Percentiles rank a stretch among this genome's conserved stretches.
These are phyloP conservation scores for Ellobium chinense DNA, from an alignment of 2,888 invertebrate species.

Conservation along the genomic window DNA sequence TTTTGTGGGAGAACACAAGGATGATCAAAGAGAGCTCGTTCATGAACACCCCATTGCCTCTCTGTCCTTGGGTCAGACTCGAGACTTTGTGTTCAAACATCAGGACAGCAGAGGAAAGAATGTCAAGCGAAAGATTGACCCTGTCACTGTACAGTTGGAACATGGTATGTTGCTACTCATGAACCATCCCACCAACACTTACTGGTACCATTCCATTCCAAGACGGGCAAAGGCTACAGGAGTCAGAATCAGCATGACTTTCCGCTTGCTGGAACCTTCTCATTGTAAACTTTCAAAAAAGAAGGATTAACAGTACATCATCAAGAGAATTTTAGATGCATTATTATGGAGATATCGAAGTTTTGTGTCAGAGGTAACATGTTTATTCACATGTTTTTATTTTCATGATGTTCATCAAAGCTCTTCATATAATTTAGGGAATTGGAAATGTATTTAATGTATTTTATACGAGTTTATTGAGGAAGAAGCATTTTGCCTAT, in stretches of 20 bases:
- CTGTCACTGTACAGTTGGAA: constrained; percentile 82
- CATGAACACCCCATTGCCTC: constrained; percentile 84
- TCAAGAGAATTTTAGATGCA: too few relatives aligned
- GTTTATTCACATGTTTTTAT: too few relatives aligned
- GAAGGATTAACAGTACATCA: not conserved
- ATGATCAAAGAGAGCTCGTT: constrained; percentile 85
- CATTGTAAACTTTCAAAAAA: constrained; percentile 32
- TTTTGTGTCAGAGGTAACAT: too few relatives aligned
- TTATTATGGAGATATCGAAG: too few relatives aligned
- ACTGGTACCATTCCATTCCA: constrained; percentile 87
- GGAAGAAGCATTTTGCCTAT: too few relatives aligned
- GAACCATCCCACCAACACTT: constrained; percentile 86
- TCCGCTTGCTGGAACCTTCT: constrained; percentile 59
- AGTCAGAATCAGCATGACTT: constrained; percentile 83
- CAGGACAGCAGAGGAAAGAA: constrained; percentile 72
- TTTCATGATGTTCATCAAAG: too few relatives aligned
- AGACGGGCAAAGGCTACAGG: constrained; percentile 81
- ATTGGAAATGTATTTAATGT: too few relatives aligned
- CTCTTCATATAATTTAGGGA: too few relatives aligned
- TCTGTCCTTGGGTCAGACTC: constrained; percentile 84
- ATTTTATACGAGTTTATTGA: too few relatives aligned
- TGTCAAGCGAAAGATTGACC: constrained; percentile 74
- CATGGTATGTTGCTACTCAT: constrained; percentile 86
- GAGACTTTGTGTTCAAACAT: constrained; percentile 85
- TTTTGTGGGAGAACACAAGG: constrained; percentile 86